A percentile compares a stretch with the other conserved stretches of the same genome.
Evolutionary conservation across 2,797 vertebrate species (phyloP).

Genomic region (Lithobates sylvaticus): DNA sequence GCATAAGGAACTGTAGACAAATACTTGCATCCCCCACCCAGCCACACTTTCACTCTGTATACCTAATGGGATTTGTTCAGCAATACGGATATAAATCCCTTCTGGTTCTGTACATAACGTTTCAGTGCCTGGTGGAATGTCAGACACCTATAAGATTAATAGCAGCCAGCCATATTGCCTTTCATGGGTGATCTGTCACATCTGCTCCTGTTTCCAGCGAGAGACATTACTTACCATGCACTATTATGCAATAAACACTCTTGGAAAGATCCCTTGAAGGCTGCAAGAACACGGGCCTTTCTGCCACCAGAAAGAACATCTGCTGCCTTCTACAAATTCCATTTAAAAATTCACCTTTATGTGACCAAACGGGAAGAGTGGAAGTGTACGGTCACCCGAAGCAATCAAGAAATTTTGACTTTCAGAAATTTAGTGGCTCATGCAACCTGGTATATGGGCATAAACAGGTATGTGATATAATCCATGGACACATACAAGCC

Average conservation of each 20-base stretch:
- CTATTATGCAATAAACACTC: not conserved
- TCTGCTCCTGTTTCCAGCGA: not conserved
- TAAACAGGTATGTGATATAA: too few species aligned
- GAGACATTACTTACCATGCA: not conserved
- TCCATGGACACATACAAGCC: too few species aligned
- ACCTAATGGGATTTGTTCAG: constrained; percentile 11
- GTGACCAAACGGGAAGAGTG: too few species aligned
- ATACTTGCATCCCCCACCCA: not conserved
- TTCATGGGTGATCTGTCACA: constrained; percentile 9
- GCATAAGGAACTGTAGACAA: not conserved
- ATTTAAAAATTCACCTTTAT: too few species aligned
- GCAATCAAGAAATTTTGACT: too few species aligned
- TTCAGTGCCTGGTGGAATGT: not conserved
- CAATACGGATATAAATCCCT: not conserved
- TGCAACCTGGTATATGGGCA: too few species aligned
- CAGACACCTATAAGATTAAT: not conserved
- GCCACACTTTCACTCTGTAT: not conserved
- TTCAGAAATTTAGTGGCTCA: too few species aligned
- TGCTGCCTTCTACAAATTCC: too few species aligned
- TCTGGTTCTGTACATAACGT: not conserved
- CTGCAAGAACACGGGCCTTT: not conserved
- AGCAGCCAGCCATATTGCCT: not conserved
- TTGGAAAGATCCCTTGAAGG: not conserved
- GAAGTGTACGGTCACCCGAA: too few species aligned
- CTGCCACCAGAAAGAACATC: too few species aligned